Evolutionary conservation across 2,113 vertebrate species (phyloP).

Genomic region (Psittacula cyanocephala): DNA sequence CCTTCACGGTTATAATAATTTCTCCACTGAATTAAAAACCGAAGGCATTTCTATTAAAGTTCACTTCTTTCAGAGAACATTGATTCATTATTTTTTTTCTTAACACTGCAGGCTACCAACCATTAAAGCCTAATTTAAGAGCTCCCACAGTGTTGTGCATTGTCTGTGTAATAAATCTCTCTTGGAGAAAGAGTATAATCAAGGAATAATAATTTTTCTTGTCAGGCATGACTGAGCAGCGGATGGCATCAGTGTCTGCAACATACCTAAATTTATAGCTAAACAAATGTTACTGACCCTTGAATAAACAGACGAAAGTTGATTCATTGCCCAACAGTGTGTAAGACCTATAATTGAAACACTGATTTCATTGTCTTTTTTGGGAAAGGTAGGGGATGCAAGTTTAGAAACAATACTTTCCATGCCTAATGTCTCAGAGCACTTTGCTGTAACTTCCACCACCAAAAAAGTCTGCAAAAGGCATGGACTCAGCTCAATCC

Average conservation of each 20-base stretch:
- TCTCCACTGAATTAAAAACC: not conserved
- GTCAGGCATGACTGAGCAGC: not conserved
- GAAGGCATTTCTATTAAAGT: not conserved
- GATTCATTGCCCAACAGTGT: conserved; percentile 48
- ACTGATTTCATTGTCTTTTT: conserved; percentile 64
- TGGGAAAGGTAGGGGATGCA: conserved; percentile 32
- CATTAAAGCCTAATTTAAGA: not conserved
- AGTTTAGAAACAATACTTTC: conserved; percentile 61
- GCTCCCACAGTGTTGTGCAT: not conserved
- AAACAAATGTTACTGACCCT: conserved; percentile 65
- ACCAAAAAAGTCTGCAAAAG: conserved; percentile 12
- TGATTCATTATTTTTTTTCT: not conserved
- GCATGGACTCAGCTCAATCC: not conserved
- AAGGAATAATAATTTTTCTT: conserved; percentile 4
- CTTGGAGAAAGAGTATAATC: conserved; percentile 25
- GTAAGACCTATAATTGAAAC: conserved; percentile 74
- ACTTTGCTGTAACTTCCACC: conserved; percentile 7
- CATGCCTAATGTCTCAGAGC: conserved; percentile 35
- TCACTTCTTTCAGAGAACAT: not conserved
- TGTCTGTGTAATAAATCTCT: conserved; percentile 26
- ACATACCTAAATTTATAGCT: conserved; percentile 49
- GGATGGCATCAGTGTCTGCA: conserved; percentile 17
- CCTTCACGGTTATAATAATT: not conserved
- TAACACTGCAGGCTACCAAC: not conserved
- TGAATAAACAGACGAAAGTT: conserved; percentile 63